These are phyloP conservation scores for Stratiolaelaps scimitus DNA, from an alignment of 1,140 invertebrate species.

Conservation along the genomic window DNA sequence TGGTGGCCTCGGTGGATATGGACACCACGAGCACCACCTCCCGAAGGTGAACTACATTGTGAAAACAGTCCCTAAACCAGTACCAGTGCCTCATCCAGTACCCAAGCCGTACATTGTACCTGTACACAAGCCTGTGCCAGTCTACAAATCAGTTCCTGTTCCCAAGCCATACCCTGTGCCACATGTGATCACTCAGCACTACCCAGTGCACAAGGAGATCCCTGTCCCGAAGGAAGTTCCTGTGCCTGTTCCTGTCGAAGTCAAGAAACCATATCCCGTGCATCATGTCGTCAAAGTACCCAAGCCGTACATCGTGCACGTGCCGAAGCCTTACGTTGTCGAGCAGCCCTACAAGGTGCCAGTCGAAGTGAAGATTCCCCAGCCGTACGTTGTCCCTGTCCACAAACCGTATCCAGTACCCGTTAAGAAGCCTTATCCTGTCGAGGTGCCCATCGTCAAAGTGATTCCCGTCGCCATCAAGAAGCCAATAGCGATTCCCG, in stretches of 20 bases:
- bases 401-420: slow-evolving; percentile 22
- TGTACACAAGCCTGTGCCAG: slow-evolving; percentile 2
- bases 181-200: slow-evolving; percentile 1
- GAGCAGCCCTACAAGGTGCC: slow-evolving; percentile 25
- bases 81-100: slow-evolving; percentile 12
- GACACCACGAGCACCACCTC: background rate
- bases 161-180: slow-evolving; percentile 12
- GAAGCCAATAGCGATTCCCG: slow-evolving; percentile 11
- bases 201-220: slow-evolving; percentile 14
- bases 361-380: slow-evolving; percentile 19
- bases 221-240: slow-evolving; percentile 20
- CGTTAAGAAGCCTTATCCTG: slow-evolving; percentile 14
- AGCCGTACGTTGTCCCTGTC: slow-evolving; percentile 4
- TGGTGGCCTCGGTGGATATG: background rate
- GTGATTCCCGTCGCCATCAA: slow-evolving; percentile 1
- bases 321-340: slow-evolving; percentile 21
- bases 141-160: slow-evolving; percentile 17
- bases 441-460: slow-evolving; percentile 10
- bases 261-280: slow-evolving; percentile 21
- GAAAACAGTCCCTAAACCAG: background rate
- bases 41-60: slow-evolving; percentile 27
- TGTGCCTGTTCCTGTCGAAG: background rate
- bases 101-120: background rate
- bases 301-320: slow-evolving; percentile 25
- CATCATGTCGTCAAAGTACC: slow-evolving; percentile 17